Conservation (phyloP, 2,888 invertebrate species). For the Andrena dorsata region DNA sequence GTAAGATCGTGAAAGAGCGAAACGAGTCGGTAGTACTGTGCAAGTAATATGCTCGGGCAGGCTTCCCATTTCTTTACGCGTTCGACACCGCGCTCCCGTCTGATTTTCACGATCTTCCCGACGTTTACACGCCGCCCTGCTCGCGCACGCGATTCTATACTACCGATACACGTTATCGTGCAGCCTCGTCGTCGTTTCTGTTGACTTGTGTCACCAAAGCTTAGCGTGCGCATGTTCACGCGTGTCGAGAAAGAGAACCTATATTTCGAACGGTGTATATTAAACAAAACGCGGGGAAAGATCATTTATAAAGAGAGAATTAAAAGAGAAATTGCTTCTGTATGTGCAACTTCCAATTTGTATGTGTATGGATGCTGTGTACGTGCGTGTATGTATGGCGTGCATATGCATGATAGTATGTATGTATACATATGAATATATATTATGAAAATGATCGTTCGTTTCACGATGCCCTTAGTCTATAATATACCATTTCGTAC, state of each 20-base stretch:
- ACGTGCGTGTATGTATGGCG: not conserved
- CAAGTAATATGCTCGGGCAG: constrained; percentile 63
- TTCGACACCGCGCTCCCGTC: not conserved
- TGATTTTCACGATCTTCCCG: not conserved
- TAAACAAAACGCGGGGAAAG: constrained; percentile 25
- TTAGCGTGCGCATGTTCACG: constrained; percentile 24
- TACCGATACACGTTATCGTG: not conserved
- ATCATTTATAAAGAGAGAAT: constrained; percentile 60
- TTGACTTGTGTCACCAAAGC: constrained; percentile 50
- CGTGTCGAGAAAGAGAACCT: constrained; percentile 29
- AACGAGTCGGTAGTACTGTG: not conserved
- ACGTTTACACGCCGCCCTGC: not conserved
- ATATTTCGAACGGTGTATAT: constrained; percentile 25
- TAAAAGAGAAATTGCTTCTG: constrained; percentile 48
- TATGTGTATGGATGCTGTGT: constrained; percentile 30
- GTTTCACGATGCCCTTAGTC: constrained; percentile 58
- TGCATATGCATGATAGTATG: not conserved
- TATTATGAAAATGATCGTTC: constrained; percentile 73
- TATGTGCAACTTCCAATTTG: constrained; percentile 78
- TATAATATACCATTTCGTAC: constrained; percentile 43
- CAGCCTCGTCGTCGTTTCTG: constrained; percentile 45
- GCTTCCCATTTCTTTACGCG: constrained; percentile 71
- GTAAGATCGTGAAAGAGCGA: not conserved
- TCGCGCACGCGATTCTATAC: not conserved
- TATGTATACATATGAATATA: constrained; percentile 47